Evolutionary conservation across 64 coral and sea anemone genomes (phyloP).

Genomic region (Astreopora myriophthalma): DNA sequence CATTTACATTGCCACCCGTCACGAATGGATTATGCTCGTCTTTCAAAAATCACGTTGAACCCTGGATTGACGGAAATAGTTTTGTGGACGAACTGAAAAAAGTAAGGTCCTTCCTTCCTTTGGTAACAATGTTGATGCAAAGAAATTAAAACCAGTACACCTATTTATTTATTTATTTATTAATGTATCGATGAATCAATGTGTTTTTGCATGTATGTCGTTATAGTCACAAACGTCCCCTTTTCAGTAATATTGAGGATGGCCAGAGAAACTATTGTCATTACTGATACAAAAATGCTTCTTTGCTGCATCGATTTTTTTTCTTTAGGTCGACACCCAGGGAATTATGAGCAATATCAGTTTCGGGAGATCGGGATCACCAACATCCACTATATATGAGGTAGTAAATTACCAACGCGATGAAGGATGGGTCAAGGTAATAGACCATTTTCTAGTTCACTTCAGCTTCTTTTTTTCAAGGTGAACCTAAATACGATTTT

Average conservation of each 20-base stretch:
- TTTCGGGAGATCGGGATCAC: neutral
- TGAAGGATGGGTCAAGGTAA: conserved; percentile 78
- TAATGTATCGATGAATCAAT: too few relatives aligned
- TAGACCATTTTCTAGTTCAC: too few relatives aligned
- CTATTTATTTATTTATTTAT: too few relatives aligned
- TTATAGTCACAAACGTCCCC: too few relatives aligned
- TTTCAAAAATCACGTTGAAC: neutral
- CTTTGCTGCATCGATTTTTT: neutral
- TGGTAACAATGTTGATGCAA: neutral
- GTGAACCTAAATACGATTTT: too few relatives aligned
- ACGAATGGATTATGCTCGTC: conserved; percentile 34
- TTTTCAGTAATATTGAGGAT: too few relatives aligned
- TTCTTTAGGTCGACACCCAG: conserved; percentile 1
- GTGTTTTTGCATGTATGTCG: too few relatives aligned
- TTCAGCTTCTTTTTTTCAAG: too few relatives aligned
- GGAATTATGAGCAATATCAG: conserved; percentile 48
- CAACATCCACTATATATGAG: neutral
- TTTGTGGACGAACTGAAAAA: conserved; percentile 4
- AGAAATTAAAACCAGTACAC: too few relatives aligned
- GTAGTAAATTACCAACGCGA: conserved; percentile 64
- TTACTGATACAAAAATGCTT: neutral
- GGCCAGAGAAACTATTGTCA: neutral
- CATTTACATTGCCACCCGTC: neutral
- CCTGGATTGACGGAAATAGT: conserved; percentile 29
- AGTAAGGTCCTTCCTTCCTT: neutral